Evolutionary conservation across 2,797 vertebrate genomes (phyloP).

Genomic region (Centropyge bicolor): DNA sequence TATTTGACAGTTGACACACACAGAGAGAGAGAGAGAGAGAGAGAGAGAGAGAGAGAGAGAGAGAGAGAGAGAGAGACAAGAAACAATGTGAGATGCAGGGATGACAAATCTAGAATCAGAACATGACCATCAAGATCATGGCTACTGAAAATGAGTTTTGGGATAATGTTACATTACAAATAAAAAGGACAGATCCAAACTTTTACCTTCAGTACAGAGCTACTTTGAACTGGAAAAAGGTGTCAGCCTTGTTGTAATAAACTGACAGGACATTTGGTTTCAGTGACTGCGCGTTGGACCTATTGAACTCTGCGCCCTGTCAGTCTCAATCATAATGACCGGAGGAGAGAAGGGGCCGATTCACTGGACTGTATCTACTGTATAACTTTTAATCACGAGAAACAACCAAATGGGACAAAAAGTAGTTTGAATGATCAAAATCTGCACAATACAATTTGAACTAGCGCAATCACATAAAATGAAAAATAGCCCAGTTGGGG

Average conservation of each 20-base stretch:
- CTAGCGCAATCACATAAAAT: background rate
- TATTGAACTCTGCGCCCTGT: constrained; percentile 38
- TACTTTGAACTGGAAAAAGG: background rate
- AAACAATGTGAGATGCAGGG: background rate
- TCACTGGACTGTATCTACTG: constrained; percentile 40
- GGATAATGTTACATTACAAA: background rate
- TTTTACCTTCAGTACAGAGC: constrained; percentile 6
- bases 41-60: no score
- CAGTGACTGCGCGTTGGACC: constrained; percentile 6
- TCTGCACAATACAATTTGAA: background rate
- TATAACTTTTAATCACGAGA: constrained; percentile 27
- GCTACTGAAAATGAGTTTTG: background rate
- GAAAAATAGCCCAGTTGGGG: background rate
- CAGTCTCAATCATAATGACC: constrained; percentile 45
- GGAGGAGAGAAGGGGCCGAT: background rate
- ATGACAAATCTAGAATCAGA: background rate
- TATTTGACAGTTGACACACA: no score
- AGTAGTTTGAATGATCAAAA: background rate
- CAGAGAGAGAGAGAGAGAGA: no score
- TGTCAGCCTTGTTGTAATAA: constrained; percentile 17
- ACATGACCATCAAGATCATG: background rate
- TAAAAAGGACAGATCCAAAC: background rate
- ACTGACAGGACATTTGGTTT: constrained; percentile 32
- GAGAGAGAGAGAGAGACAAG: background rate
- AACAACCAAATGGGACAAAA: background rate